Base-by-base conservation (phyloP, 2,797 vertebrate species). In the Tauraco hartlaubi region DNA sequence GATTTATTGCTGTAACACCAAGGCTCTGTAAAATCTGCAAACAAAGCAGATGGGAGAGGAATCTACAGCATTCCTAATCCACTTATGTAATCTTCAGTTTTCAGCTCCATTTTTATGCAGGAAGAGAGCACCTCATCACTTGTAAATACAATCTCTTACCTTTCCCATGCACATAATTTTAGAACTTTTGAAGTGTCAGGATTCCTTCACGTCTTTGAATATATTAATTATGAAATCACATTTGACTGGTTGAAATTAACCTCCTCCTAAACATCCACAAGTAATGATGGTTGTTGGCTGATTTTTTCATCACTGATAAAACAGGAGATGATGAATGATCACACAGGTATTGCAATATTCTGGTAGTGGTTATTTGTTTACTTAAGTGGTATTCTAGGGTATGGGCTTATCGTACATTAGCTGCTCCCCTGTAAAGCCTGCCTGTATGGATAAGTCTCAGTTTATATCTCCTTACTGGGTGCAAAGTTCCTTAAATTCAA, bases 21-120 rank as follows among this genome's bases (percentile, higher is more conserved):
- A 92, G 80, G 64, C 80, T 64, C 54, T 83, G 64, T 84, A 86
- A 94, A 95, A 86, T 88, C 74, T 95, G 66, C 81, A 90, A 88
- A 92, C 62, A 86, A 90, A 95, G 74, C 72, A 85, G 54, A 61
- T 87, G 72, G 52, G 54, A 93, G 54, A 84, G 20, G 54, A 93
- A 85, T 85, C 46, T 55, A 64, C 20, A 80, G 73, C 51, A 80
- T 90, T 88, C 33, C 39, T 68, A 77, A 87, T 77, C 49, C 33
- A 62, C 43, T 91, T 88, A 66, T 8, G 17, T 69, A 55, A 77
- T 67, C 48, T 77, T 91, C 37, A 77, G 26, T 22, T 87, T 90
- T 91, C 35, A 54, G 43, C 44, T 95, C 54, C 49, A 14, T 68
- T 95, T 86, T 75, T 82, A 31, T 68, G 15, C 77, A 52, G 44